Conservation (phyloP, 2,888 invertebrate species). For the Himalopsyche anomala region DNA sequence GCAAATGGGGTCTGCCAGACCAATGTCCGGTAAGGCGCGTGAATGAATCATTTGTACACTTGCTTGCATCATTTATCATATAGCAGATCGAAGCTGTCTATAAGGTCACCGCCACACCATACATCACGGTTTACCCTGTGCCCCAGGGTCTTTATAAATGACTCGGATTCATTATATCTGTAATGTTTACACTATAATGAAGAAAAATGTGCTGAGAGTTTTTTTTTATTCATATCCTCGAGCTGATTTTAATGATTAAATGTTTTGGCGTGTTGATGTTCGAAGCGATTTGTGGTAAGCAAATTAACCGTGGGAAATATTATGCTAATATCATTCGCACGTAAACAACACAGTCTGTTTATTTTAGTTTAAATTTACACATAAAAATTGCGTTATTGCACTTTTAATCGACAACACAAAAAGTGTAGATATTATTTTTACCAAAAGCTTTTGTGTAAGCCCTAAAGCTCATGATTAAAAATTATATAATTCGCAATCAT, state of each 20-base stretch:
- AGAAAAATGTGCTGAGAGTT: conserved; percentile 21
- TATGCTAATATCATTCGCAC: not conserved
- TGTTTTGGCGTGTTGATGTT: conserved; percentile 1
- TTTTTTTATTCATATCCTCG: not conserved
- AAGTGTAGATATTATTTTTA: too few species aligned
- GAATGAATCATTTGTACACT: conserved; percentile 65
- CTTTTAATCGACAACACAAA: too few species aligned
- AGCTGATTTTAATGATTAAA: conserved; percentile 22
- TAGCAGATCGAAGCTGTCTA: conserved; percentile 64
- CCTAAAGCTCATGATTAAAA: too few species aligned
- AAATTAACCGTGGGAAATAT: conserved; percentile 12
- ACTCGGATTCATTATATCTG: conserved; percentile 16
- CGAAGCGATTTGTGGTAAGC: not conserved
- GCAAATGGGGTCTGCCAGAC: conserved; percentile 9
- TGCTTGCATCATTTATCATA: conserved; percentile 64
- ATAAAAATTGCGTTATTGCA: too few species aligned
- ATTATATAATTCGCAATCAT: too few species aligned
- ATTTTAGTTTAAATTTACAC: too few species aligned
- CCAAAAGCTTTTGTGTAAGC: too few species aligned
- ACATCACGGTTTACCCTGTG: conserved; percentile 56
- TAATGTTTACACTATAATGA: conserved; percentile 30
- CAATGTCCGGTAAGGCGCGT: conserved; percentile 44
- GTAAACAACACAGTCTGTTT: not conserved
- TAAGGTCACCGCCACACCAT: conserved; percentile 64
- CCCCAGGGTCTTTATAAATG: conserved; percentile 30